phyloP scores from a whole-genome alignment of 2,888 invertebrate species.

The Chromoteleia sp. region DNA sequence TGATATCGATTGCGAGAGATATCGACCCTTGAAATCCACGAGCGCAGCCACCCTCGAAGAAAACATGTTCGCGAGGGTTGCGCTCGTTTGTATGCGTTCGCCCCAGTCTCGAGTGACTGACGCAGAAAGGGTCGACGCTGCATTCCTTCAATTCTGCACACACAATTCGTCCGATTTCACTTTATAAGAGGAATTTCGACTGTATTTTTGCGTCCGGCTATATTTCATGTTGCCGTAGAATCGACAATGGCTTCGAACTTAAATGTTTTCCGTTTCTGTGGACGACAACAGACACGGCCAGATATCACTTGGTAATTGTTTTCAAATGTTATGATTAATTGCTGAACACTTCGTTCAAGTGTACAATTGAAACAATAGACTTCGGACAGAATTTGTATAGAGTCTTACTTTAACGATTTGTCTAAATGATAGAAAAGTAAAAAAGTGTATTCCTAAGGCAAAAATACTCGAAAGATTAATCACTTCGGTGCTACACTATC shows the following conservation, averaged over 20 bases:
- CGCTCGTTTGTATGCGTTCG: constrained; percentile 34
- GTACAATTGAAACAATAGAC: not conserved
- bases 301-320: not conserved
- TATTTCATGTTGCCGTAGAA: constrained; percentile 44
- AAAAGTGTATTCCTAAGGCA: too few relatives aligned
- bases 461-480: too few relatives aligned
- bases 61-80: constrained; percentile 17
- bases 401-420: too few relatives aligned
- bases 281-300: constrained; percentile 1
- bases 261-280: constrained; percentile 29
- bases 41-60: constrained; percentile 46
- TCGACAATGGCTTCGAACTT: constrained; percentile 16
- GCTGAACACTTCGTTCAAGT: not conserved
- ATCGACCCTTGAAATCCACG: constrained; percentile 60
- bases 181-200: constrained; percentile 34
- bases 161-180: constrained; percentile 30
- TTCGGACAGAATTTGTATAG: too few relatives aligned
- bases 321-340: constrained; percentile 25
- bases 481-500: too few relatives aligned
- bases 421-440: too few relatives aligned
- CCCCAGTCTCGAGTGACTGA: constrained; percentile 61
- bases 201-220: constrained; percentile 34
- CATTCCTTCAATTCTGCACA: constrained; percentile 51
- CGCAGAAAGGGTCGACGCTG: constrained; percentile 48
- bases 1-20: constrained; percentile 59